phyloP scores from a whole-genome alignment of 2,888 invertebrate genomes.

The Stenolophus ochropezus region DNA sequence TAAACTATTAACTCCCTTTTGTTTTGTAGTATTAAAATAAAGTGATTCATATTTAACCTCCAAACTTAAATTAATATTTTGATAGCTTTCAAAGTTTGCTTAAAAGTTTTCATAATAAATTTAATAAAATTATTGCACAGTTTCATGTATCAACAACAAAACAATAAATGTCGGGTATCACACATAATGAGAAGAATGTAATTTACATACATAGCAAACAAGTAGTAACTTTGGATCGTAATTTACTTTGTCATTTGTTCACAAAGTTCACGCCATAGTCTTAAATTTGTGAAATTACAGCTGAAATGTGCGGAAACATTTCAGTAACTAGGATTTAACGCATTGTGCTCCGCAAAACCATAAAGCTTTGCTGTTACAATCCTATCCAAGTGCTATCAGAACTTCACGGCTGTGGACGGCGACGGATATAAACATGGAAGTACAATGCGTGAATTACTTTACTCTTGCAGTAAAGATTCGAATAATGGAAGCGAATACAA shows the following conservation, averaged over 20 bases:
- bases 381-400: not conserved
- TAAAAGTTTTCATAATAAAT: too few species aligned
- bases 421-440: not conserved
- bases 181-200: not conserved
- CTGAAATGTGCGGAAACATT: conserved; percentile 18
- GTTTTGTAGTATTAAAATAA: too few species aligned
- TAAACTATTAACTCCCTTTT: too few species aligned
- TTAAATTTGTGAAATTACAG: conserved; percentile 20
- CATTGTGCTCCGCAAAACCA: conserved; percentile 1
- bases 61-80: too few species aligned
- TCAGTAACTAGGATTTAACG: conserved; percentile 11
- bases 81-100: too few species aligned
- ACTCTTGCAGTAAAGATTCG: not conserved
- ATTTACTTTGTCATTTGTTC: conserved; percentile 26
- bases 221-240: conserved; percentile 10
- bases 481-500: too few species aligned
- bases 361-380: not conserved
- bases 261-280: conserved; percentile 6
- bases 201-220: not conserved
- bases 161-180: too few species aligned
- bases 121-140: too few species aligned
- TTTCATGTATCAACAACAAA: too few species aligned
- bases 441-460: not conserved
- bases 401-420: not conserved
- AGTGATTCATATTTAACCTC: too few species aligned